These are phyloP conservation scores for Syrmaticus mikado DNA, from an alignment of 2,113 vertebrate genomes.

Conservation along the genomic window DNA sequence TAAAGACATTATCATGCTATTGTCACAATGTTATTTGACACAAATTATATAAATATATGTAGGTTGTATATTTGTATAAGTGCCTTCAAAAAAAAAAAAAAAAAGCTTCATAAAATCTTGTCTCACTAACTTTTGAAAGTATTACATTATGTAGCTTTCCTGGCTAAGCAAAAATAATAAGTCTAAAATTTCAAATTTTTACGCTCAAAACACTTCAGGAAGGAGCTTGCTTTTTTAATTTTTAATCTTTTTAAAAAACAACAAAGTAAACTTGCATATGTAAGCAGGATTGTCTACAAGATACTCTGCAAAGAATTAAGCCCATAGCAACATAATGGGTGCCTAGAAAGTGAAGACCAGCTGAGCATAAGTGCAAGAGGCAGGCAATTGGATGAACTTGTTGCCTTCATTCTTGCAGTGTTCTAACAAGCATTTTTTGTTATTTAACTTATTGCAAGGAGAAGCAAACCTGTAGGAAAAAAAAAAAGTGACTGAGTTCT, in stretches of 20 bases:
- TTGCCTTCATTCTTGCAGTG: not conserved
- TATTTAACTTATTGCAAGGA: not conserved
- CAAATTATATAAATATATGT: not conserved
- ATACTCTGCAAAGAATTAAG: not conserved
- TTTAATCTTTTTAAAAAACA: not conserved
- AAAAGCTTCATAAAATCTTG: not conserved
- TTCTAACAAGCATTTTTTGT: not conserved
- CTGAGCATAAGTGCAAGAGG: not conserved
- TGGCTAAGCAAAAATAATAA: not conserved
- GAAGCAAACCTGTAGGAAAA: not conserved
- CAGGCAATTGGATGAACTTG: not conserved
- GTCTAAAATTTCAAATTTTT: not conserved
- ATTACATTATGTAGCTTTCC: not conserved
- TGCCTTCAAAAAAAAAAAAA: not conserved
- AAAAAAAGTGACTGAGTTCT: not conserved
- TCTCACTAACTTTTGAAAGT: not conserved
- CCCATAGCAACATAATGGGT: not conserved
- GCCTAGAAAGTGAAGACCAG: not conserved
- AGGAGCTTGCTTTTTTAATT: rapidly evolving
- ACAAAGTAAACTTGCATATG: not conserved
- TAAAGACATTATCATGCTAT: not conserved
- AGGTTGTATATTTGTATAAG: not conserved
- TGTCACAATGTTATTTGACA: not conserved
- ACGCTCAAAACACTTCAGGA: not conserved
- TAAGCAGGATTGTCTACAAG: not conserved